phyloP scores from a whole-genome alignment of 2,113 vertebrate genomes.

The Sebastes schlegelii region DNA sequence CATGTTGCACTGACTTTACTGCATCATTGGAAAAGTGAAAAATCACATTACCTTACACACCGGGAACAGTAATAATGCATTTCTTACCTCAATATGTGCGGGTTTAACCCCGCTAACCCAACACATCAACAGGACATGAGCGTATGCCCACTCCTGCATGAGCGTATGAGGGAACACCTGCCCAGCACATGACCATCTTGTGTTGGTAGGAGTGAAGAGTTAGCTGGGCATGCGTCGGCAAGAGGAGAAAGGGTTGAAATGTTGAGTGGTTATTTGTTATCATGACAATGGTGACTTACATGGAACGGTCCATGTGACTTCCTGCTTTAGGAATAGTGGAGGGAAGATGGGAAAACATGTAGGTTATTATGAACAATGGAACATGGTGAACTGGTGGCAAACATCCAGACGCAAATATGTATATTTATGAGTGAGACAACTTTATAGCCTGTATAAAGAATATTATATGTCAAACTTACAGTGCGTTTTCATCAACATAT shows the following conservation, averaged over 20 bases:
- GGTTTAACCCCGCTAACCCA: slow-evolving; percentile 62
- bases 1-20: neutral
- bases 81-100: slow-evolving; percentile 72
- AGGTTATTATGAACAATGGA: slow-evolving; percentile 89
- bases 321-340: slow-evolving; percentile 95
- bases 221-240: slow-evolving; percentile 77
- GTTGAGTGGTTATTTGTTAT: slow-evolving; percentile 74
- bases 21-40: slow-evolving; percentile 10
- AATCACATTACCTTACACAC: slow-evolving; percentile 68
- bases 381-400: slow-evolving; percentile 54
- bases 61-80: slow-evolving; percentile 28
- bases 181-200: slow-evolving; percentile 83
- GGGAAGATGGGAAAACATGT: slow-evolving; percentile 80
- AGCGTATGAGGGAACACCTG: slow-evolving; percentile 49
- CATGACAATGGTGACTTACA: slow-evolving; percentile 90
- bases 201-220: slow-evolving; percentile 73
- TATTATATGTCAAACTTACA: neutral
- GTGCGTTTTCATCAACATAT: neutral
- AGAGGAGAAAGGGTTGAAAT: slow-evolving; percentile 60
- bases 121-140: slow-evolving; percentile 67
- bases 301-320: slow-evolving; percentile 96
- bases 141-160: slow-evolving; percentile 54
- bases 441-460: slow-evolving; percentile 4
- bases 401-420: slow-evolving; percentile 29
- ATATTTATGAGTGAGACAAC: neutral